Conservation (phyloP, 2,888 invertebrate genomes). For the Podotricha telesiphe region DNA sequence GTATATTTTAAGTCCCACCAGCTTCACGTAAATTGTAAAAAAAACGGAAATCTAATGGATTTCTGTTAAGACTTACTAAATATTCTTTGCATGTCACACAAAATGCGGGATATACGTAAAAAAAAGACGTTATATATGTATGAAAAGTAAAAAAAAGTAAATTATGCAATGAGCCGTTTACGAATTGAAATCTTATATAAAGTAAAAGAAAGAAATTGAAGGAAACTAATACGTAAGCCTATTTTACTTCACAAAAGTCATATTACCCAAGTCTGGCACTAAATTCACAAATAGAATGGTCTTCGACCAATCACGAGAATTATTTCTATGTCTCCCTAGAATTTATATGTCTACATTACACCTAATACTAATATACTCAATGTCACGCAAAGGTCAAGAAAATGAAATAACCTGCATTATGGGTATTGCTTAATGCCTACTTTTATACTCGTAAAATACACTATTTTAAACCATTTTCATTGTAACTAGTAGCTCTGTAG, state of each 20-base stretch:
- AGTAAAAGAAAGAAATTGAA: background rate
- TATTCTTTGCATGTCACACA: too few species aligned
- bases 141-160: background rate
- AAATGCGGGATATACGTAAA: too few species aligned
- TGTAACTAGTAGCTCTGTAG: too few species aligned
- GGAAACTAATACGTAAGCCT: background rate
- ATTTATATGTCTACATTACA: slow-evolving; percentile 18
- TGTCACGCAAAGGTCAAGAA: background rate
- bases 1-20: too few species aligned
- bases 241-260: background rate
- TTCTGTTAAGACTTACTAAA: too few species aligned
- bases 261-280: slow-evolving; percentile 2
- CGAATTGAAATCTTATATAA: background rate
- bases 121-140: too few species aligned
- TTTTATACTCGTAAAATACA: background rate
- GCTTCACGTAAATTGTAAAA: too few species aligned
- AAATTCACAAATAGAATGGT: slow-evolving; percentile 5
- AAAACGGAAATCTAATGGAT: too few species aligned
- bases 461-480: background rate
- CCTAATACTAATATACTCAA: slow-evolving; percentile 9
- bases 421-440: background rate
- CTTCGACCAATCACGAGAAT: slow-evolving; percentile 11
- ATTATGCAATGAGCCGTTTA: background rate
- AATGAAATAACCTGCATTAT: background rate
- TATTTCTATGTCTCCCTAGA: slow-evolving; percentile 12